Evolutionary conservation across 2,113 vertebrate genomes (phyloP).

Genomic region (Rhea americana): DNA sequence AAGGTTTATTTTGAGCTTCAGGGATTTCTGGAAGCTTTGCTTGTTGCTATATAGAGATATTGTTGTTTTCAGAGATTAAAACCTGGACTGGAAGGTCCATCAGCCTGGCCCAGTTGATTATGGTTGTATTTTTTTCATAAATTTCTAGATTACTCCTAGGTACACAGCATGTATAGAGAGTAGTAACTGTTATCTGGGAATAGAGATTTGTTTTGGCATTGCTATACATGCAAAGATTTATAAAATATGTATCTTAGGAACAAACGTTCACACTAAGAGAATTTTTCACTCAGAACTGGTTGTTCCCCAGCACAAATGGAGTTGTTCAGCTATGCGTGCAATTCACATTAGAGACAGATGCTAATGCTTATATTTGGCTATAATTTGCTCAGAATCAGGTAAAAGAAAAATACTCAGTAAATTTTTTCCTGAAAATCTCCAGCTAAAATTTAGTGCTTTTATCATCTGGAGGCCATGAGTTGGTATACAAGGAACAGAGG

Average conservation of each 20-base stretch:
- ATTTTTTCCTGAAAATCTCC: neutral
- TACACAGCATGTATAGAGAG: neutral
- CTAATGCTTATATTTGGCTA: neutral
- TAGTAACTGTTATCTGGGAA: neutral
- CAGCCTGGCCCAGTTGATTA: neutral
- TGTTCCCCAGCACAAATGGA: neutral
- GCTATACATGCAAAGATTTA: neutral
- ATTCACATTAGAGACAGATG: neutral
- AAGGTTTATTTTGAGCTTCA: neutral
- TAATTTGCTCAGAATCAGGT: neutral
- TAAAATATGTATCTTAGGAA: neutral
- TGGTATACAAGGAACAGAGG: neutral
- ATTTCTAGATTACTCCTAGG: neutral
- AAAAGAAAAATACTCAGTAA: neutral
- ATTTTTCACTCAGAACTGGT: neutral
- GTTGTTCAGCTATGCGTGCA: neutral
- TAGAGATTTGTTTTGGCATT: neutral
- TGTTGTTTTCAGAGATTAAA: neutral
- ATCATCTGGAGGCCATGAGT: neutral
- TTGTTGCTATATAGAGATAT: neutral
- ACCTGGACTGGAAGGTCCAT: neutral
- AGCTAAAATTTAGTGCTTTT: neutral
- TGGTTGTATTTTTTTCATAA: neutral
- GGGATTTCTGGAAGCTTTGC: neutral
- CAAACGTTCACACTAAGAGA: neutral